Base-by-base conservation (phyloP, 2,797 vertebrate species). In the Typhlichthys eigenmanni region DNA sequence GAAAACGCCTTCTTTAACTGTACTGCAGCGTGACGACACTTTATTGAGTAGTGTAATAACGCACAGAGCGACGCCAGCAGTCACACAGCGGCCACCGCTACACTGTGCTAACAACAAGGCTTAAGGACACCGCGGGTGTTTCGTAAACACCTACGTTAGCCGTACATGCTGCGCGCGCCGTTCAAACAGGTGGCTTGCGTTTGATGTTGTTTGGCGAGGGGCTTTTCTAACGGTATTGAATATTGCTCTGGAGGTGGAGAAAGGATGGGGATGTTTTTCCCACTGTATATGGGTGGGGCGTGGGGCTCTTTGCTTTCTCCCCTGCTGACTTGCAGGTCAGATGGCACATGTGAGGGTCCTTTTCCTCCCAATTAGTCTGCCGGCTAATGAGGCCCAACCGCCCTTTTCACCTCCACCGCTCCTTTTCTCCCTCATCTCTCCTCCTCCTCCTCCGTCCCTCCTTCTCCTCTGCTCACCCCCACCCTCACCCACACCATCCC, bases 311-410 rank as follows among this genome's bases (percentile, higher is more conserved):
- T 4, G 64, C 69, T 69, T 55, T 79, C 76, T 75, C 86, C 81
- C 87, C 88, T 75, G 87, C 90, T 89, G 90, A 80, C 84, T 87
- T 78, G 83, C 80, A 89, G 91, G 90, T 93, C 90, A 92, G 83
- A 76, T 80, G 17, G 84, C 91, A 84, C 89, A 92, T 91, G 87
- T 91, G 87, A 91, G 87, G 88, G 85, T 75, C 83, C 76, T 89
- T 90, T 92, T 89, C 88, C 85, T 88, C 62, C 87, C 87, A 92
- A 93, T 93, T 93, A 93, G 91, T 87, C 87, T 82, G 70, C 64
- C 75, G 84, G 66, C 87, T 93, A 92, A 92, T 92, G 91, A 92
- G 90, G 79, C 82, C 85, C 83, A 83, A 85, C 75, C 83, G 74
- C 84, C 63, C 70, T 59, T 66, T 78, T 68, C 64, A 51, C 76